phyloP scores from a whole-genome alignment of 2,888 invertebrate genomes.

The Lepidocyrtoides sp. region DNA sequence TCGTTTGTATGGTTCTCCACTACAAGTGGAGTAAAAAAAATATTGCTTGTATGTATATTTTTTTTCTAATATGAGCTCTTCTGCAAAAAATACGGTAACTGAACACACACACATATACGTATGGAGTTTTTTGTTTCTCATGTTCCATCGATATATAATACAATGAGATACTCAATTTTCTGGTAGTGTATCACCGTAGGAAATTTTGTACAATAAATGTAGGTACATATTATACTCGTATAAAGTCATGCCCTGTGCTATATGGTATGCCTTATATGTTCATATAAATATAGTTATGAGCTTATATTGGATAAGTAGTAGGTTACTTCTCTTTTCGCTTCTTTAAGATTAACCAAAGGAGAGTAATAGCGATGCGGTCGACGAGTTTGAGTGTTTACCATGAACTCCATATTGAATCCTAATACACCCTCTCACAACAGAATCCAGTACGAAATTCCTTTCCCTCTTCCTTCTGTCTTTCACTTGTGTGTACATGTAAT shows the following conservation, averaged over 20 bases:
- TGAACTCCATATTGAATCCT: constrained; percentile 83
- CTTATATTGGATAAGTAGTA: background rate
- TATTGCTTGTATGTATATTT: background rate
- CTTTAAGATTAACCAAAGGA: constrained; percentile 9
- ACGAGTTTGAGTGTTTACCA: constrained; percentile 79
- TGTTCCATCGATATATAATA: background rate
- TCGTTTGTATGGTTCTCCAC: constrained; percentile 1
- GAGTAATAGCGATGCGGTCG: constrained; percentile 16
- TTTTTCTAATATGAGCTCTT: background rate
- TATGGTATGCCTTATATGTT: background rate
- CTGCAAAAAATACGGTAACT: constrained; percentile 9
- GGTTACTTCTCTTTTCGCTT: background rate
- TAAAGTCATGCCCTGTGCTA: too few relatives aligned
- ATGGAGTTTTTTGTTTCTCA: background rate
- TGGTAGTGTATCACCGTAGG: background rate
- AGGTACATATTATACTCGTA: background rate
- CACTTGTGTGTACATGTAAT: too few relatives aligned
- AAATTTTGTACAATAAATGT: background rate
- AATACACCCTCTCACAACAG: constrained; percentile 67
- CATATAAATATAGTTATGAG: background rate
- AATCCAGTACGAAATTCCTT: constrained; percentile 21
- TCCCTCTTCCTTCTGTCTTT: background rate
- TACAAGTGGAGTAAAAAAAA: constrained; percentile 17
- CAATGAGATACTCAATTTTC: background rate
- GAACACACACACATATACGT: too few relatives aligned